These are phyloP conservation scores for Chrysomela aeneicollis DNA, from an alignment of 2,888 invertebrate species.

Conservation along the genomic window DNA sequence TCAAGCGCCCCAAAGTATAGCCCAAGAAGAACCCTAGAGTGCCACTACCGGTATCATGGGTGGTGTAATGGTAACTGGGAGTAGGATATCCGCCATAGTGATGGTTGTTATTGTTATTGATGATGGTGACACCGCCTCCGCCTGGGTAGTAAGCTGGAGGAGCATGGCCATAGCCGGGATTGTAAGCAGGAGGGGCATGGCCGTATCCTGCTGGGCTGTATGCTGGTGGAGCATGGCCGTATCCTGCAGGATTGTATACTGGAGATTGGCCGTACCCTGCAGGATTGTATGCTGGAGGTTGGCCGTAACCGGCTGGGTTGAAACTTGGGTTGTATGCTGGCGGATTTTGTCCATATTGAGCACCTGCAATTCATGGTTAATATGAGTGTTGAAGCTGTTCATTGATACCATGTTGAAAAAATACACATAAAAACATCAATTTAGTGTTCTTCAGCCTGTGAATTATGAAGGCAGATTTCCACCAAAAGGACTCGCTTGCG, in stretches of 20 bases:
- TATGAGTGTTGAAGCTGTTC: no score
- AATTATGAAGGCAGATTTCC: no score
- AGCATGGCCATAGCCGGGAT: conserved; percentile 37
- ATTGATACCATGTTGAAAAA: no score
- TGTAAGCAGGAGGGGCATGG: conserved; percentile 42
- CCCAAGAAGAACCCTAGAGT: conserved; percentile 53
- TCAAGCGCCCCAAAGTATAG: conserved; percentile 50
- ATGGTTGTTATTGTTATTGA: conserved; percentile 50
- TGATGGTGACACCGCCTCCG: conserved; percentile 40
- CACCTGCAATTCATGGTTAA: conserved; percentile 19
- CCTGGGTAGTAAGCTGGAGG: conserved; percentile 27
- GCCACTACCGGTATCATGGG: conserved; percentile 50
- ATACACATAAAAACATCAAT: no score
- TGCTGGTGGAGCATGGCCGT: conserved; percentile 26
- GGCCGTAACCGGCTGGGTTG: conserved; percentile 35
- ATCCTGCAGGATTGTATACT: conserved; percentile 40
- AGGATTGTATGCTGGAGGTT: conserved; percentile 42
- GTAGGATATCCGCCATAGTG: conserved; percentile 35
- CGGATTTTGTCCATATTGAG: conserved; percentile 32
- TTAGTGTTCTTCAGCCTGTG: no score
- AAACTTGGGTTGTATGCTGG: conserved; percentile 42
- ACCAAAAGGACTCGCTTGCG: no score
- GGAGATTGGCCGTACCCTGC: conserved; percentile 35
- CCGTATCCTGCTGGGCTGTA: conserved; percentile 42
- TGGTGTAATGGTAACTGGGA: conserved; percentile 49